Evolutionary conservation across 2,797 vertebrate genomes (phyloP).

Genomic region (Eurystomus glaucurus): DNA sequence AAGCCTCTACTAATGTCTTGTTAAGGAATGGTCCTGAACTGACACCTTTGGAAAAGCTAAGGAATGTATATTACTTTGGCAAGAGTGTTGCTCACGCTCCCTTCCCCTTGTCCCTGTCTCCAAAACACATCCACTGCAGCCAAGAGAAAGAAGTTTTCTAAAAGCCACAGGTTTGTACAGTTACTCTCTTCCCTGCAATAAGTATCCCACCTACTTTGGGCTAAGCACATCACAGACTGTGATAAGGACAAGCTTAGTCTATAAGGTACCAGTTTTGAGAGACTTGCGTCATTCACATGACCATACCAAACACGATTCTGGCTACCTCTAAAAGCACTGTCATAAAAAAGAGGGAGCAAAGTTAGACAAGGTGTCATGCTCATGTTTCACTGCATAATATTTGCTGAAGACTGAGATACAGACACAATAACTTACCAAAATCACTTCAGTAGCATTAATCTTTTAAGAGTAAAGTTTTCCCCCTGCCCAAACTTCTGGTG

Average conservation of each 20-base stretch:
- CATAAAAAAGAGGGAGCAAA: neutral
- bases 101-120: neutral
- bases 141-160: neutral
- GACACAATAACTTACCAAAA: neutral
- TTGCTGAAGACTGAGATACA: neutral
- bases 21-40: neutral
- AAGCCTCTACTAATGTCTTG: neutral
- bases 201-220: neutral
- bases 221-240: neutral
- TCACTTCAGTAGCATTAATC: neutral
- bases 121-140: neutral
- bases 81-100: neutral
- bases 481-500: neutral
- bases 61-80: neutral
- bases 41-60: neutral
- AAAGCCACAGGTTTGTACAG: neutral
- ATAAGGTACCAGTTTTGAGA: neutral
- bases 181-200: neutral
- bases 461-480: neutral
- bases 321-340: neutral
- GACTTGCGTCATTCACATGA: neutral
- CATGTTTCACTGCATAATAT: neutral
- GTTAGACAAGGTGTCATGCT: neutral
- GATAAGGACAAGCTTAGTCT: neutral
- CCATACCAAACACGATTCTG: neutral